Conservation (phyloP, 2,888 invertebrate genomes). For the Poecilus cupreus region DNA sequence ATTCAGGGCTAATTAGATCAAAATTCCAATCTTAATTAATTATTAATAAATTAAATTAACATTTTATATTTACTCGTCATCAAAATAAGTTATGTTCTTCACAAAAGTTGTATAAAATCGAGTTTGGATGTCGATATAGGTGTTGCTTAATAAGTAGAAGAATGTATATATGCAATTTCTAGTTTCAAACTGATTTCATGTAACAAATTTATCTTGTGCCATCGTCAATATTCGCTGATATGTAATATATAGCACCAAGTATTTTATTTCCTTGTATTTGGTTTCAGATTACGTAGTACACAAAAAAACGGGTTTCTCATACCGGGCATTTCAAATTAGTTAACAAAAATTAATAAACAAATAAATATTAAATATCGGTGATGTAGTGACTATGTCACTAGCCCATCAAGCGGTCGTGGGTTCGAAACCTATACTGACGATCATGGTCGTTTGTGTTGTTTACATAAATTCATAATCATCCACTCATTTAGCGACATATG, state of each 20-base stretch:
- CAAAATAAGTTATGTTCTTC: constrained; percentile 15
- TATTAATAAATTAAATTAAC: constrained; percentile 2
- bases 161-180: constrained; percentile 22
- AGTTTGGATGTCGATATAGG: not conserved
- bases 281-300: constrained; percentile 4
- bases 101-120: constrained; percentile 1
- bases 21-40: constrained; percentile 14
- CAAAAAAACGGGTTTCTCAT: constrained; percentile 17
- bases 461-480: no score
- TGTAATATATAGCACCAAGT: constrained; percentile 10
- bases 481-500: no score
- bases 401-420: no score
- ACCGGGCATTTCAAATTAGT: not conserved
- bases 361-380: not conserved
- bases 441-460: no score
- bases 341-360: not conserved
- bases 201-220: constrained; percentile 7
- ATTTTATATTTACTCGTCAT: not conserved
- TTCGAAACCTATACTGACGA: no score
- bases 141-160: constrained; percentile 13
- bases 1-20: constrained; percentile 17
- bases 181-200: not conserved
- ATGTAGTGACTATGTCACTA: no score
- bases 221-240: constrained; percentile 2
- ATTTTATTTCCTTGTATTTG: constrained; percentile 12